These are phyloP conservation scores for Acanthosepion lycidas DNA, from an alignment of 2,888 invertebrate species.

Conservation along the genomic window DNA sequence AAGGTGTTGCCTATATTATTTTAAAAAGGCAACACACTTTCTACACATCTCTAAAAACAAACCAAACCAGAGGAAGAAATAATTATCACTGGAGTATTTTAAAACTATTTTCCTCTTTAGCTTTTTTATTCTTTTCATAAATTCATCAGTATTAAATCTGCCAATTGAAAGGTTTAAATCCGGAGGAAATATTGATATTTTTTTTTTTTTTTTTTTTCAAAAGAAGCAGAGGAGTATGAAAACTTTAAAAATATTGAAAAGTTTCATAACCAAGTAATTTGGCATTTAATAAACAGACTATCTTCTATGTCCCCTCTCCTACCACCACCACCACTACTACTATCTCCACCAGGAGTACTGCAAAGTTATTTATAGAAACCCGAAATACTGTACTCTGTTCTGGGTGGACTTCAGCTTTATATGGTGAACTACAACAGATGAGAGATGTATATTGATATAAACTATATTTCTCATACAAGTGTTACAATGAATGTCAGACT, in stretches of 20 bases:
- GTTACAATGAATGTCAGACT: too few relatives aligned
- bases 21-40: background rate
- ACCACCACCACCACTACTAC: background rate
- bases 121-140: background rate
- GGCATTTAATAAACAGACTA: background rate
- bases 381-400: slow-evolving; percentile 5
- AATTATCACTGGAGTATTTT: background rate
- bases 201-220: too few relatives aligned
- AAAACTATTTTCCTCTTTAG: background rate
- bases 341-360: background rate
- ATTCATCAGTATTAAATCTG: slow-evolving; percentile 6
- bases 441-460: too few relatives aligned
- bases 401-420: background rate
- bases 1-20: background rate
- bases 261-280: background rate
- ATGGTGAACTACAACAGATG: background rate
- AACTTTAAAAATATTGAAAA: background rate
- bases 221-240: background rate
- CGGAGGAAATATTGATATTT: background rate
- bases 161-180: background rate
- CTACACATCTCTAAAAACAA: background rate
- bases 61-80: background rate
- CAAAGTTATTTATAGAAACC: background rate
- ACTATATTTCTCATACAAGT: too few relatives aligned
- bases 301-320: background rate